Base-by-base conservation (phyloP, 2,113 vertebrate genomes). In the Eleginops maclovinus region DNA sequence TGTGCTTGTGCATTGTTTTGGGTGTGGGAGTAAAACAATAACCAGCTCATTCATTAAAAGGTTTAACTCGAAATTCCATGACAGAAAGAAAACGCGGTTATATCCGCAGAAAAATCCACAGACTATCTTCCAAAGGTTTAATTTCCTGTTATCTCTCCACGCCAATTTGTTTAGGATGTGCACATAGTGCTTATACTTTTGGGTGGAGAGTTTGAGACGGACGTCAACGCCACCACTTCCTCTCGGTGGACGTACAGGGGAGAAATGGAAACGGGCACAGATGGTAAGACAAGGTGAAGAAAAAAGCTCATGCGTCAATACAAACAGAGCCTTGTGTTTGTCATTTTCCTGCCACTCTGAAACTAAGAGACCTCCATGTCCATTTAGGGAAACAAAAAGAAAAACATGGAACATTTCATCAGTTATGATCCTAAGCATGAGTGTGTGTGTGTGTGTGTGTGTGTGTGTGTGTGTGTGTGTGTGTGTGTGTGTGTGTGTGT, bases 101-200 rank as follows among this genome's bases (percentile, higher is more conserved):
- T 9, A 65, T 56, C 28, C n/a, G 63, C 19, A 66, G 40, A 63
- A 21, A 56, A 6, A 65, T 56, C 28, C n/a, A 66, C 19, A 66
- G 40, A 63, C 56, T 46, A 46, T 68, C 56, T 46, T 22, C 16
- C 56, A 36, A 26, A 64, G 44, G 62, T 77, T 78, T 82, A 58
- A 65, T 44, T 78, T 91, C 87, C 88, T 88, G 85, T 92, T 91
- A 88, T 82, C 61, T 68, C 56, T 28, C 16, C 2, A 31, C 59
- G 26, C 22, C 28, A 16, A 4, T 44, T 77, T 86, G 65, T 89
- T 82, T 73, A 72, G 77, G 73, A 87, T 77, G 73, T 81, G 63
- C 68, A 55, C 72, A 19, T 17, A 16, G 9, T 7, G 65, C 68
- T 67, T 56, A 67, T 67, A 82, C 31, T 46, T 85, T 51, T 59